Evolutionary conservation across 2,113 vertebrate species (phyloP).

Genomic region (Piprites chloris): DNA sequence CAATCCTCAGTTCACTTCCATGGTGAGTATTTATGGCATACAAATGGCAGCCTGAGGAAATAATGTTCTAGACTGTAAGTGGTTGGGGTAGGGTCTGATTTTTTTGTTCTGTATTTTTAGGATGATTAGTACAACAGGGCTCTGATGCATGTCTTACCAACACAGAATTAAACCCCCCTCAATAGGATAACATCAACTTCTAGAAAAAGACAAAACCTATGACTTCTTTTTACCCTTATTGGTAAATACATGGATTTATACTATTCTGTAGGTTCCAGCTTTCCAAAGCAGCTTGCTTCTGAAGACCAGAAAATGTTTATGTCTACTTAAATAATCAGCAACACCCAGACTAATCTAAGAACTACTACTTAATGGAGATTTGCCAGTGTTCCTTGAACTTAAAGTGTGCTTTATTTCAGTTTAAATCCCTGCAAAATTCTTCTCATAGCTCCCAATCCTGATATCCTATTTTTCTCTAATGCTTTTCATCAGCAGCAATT

Average conservation of each 20-base stretch:
- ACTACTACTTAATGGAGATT: neutral
- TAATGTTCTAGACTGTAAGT: neutral
- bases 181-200: neutral
- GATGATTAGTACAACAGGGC: neutral
- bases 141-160: neutral
- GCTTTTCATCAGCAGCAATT: neutral
- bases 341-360: neutral
- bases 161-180: neutral
- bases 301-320: neutral
- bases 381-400: neutral
- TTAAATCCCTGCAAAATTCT: neutral
- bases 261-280: neutral
- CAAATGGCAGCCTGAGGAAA: constrained; percentile 89
- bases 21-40: constrained; percentile 98
- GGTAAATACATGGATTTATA: neutral
- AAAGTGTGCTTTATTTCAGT: neutral
- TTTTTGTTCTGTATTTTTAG: neutral
- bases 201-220: neutral
- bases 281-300: neutral
- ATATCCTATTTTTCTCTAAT: neutral
- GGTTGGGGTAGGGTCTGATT: neutral
- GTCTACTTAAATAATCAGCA: neutral
- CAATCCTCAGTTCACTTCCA: constrained; percentile 87
- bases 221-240: neutral
- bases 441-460: neutral